Conservation (phyloP, 1,140 invertebrate genomes). For the Phthorimaea operculella region DNA sequence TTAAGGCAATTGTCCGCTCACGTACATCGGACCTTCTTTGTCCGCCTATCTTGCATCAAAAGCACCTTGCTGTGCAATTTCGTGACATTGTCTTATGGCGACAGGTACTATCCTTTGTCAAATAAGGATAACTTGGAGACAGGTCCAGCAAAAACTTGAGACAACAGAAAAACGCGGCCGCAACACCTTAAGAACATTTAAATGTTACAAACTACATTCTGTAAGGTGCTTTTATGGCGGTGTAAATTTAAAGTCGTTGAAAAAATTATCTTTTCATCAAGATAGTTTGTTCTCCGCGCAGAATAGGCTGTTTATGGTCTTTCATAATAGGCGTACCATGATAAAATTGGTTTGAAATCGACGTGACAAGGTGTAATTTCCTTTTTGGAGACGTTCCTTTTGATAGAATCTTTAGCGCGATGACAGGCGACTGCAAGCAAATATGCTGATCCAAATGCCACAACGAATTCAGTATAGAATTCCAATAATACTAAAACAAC, state of each 20-base stretch:
- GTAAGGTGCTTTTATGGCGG: conserved; percentile 46
- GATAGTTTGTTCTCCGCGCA: conserved; percentile 27
- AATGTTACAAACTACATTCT: conserved; percentile 23
- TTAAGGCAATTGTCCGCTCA: conserved; percentile 43
- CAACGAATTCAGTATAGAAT: too few relatives aligned
- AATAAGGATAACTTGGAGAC: conserved; percentile 17
- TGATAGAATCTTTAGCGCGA: neutral
- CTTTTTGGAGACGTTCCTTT: neutral
- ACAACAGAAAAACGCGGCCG: conserved; percentile 21
- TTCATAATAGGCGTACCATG: neutral
- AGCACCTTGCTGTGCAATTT: conserved; percentile 52
- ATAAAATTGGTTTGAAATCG: neutral
- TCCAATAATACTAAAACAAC: too few relatives aligned
- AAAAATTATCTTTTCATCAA: conserved; percentile 26
- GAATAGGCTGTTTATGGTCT: neutral
- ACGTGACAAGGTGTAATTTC: neutral
- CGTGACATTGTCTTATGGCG: conserved; percentile 42
- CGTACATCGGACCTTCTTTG: conserved; percentile 30
- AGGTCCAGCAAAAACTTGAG: conserved; percentile 17
- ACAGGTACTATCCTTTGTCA: conserved; percentile 52
- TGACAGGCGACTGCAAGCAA: too few relatives aligned
- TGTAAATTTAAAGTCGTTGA: conserved; percentile 22
- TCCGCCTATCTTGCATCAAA: conserved; percentile 33
- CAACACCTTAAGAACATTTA: conserved; percentile 29
- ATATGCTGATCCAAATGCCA: too few relatives aligned